Evolutionary conservation across 2,888 invertebrate species (phyloP), one percentile per base, ranked within the genome.

Genomic region (Elysia crispata): DNA sequence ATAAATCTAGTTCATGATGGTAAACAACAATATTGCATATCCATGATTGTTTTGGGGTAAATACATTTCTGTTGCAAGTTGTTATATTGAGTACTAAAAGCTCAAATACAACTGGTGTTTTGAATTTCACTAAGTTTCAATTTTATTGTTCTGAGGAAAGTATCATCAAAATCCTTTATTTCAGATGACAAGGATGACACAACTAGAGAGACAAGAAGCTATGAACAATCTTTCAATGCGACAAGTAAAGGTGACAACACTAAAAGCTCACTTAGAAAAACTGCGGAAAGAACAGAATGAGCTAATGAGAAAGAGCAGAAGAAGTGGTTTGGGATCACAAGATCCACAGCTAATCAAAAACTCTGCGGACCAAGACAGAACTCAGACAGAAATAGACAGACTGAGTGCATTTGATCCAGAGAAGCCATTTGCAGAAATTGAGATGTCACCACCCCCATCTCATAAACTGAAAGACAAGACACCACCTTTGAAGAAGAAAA

Each of bases 241-340:
- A 25, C 33, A 75, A 41, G 13, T n/a, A 18, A 76, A 60, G 30
- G n/a, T 76, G 0, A 33, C 69, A 0, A 28, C 72, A 1, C 31
- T 80, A 31, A 76, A 76, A 23, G 6, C 11, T 15, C 49, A 70
- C 11, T 1, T 76, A 25, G 72, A 60, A 18, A 60, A 62, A 31
- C 28, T 76, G n/a, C 23, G 31, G 49, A 76, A 75, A 20, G 70
- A 60, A 15, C 80, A 80, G 18, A 76, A 62, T 70, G 80, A 76
- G 49, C 31, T 76, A 1, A 70, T 80, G 72, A 8, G 70, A 1
- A 76, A 76, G 20, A 69, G 70, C 54, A 57, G 50, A 23, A 33
- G 77, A 20, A 77, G 60, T 57, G 77, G 70, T n/a, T n/a, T 41
- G 41, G 77, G 70, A 20, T 60, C 30, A 11, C 66, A 67, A 23